Evolutionary conservation across 2,888 invertebrate genomes (phyloP).

Genomic region (Papilio protenor): DNA sequence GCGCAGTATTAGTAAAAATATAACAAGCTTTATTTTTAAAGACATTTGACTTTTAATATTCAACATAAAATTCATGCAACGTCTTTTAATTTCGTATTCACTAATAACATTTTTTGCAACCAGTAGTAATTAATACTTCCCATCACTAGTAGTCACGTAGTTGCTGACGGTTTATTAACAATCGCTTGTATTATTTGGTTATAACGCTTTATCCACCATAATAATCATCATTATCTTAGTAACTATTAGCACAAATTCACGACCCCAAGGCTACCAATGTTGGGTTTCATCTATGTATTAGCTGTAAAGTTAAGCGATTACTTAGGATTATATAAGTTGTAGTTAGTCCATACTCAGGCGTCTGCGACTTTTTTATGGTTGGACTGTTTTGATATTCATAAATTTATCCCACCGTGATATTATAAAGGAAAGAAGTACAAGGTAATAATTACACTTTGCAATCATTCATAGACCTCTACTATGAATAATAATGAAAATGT

Average conservation of each 20-base stretch:
- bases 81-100: too few relatives aligned
- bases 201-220: constrained; percentile 35
- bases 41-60: too few relatives aligned
- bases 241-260: constrained; percentile 9
- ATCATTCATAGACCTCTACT: not conserved
- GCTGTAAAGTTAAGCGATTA: not conserved
- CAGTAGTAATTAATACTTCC: not conserved
- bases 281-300: not conserved
- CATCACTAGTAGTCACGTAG: constrained; percentile 29
- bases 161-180: constrained; percentile 27
- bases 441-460: not conserved
- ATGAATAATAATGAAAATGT: not conserved
- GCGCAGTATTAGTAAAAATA: too few relatives aligned
- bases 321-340: not conserved
- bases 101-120: not conserved
- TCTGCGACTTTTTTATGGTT: too few relatives aligned
- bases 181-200: constrained; percentile 40
- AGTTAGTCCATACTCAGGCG: too few relatives aligned
- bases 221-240: constrained; percentile 22
- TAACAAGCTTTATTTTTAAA: too few relatives aligned
- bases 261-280: constrained; percentile 5
- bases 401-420: too few relatives aligned
- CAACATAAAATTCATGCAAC: too few relatives aligned
- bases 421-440: too few relatives aligned
- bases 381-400: too few relatives aligned